phyloP scores from a whole-genome alignment of 92 coral and sea anemone species.

The Metridium senile region DNA sequence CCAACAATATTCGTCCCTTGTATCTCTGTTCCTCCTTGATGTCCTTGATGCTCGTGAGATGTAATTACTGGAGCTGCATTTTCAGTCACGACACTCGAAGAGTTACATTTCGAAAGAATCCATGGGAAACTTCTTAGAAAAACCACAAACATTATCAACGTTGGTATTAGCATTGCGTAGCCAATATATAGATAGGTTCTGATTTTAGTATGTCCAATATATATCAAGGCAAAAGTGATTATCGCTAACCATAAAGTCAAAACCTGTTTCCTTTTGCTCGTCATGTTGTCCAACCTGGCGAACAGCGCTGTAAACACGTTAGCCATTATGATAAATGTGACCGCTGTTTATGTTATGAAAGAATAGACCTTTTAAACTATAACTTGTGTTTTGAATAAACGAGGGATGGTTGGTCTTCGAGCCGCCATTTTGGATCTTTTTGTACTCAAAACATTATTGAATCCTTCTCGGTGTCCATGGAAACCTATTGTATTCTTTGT shows the following conservation, averaged over 20 bases:
- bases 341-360: no score
- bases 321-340: not conserved
- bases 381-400: no score
- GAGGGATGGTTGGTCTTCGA: no score
- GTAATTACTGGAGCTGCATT: not conserved
- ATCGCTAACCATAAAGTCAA: not conserved
- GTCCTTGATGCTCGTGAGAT: not conserved
- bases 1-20: no score
- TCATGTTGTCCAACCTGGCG: not conserved
- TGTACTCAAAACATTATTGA: no score
- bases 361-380: no score
- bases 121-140: not conserved
- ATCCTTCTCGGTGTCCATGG: no score
- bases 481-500: no score
- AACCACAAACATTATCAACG: not conserved
- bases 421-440: no score
- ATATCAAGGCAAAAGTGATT: not conserved
- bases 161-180: not conserved
- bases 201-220: not conserved
- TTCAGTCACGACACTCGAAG: not conserved
- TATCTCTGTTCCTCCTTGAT: no score
- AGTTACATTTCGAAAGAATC: no score
- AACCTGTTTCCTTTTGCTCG: not conserved
- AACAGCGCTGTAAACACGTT: not conserved
- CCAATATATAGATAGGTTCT: not conserved